A percentile compares a stretch with the other conserved stretches of the same genome.
phyloP scores from a whole-genome alignment of 2,888 invertebrate species.

The Keiferia lycopersicella region DNA sequence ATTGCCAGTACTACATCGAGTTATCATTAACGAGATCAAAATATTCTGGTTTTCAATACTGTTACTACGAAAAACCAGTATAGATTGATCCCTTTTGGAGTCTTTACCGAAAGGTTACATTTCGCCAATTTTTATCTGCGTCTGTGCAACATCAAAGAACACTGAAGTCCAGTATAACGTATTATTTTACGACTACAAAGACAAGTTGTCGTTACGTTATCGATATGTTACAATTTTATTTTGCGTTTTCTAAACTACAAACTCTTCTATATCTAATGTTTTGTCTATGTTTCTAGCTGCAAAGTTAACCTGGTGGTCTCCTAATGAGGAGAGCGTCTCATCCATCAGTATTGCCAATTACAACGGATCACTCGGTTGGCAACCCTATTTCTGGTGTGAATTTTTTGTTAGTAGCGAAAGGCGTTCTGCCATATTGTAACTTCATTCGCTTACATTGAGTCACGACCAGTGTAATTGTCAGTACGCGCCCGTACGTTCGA shows the following conservation, averaged over 20 bases:
- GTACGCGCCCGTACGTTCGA: too few species aligned
- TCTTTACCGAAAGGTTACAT: slow-evolving; percentile 2
- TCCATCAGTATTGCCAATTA: slow-evolving; percentile 71
- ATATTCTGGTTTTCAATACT: too few species aligned
- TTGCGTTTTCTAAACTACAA: not conserved
- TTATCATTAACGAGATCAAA: too few species aligned
- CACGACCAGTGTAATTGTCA: too few species aligned
- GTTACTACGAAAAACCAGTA: too few species aligned
- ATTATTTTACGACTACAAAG: slow-evolving; percentile 2
- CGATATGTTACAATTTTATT: slow-evolving; percentile 2
- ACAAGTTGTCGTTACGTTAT: slow-evolving; percentile 9
- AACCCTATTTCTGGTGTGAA: slow-evolving; percentile 62
- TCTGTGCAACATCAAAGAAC: not conserved
- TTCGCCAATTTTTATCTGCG: not conserved
- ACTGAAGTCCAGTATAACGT: not conserved
- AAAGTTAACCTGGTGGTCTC: slow-evolving; percentile 42
- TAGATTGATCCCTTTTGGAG: not conserved
- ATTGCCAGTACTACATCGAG: too few species aligned
- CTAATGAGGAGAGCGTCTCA: slow-evolving; percentile 48
- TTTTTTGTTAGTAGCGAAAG: slow-evolving; percentile 38
- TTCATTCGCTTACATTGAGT: too few species aligned
- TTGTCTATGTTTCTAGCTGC: slow-evolving; percentile 7
- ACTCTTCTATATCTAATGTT: not conserved
- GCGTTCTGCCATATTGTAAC: slow-evolving; percentile 22
- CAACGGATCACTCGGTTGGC: slow-evolving; percentile 70